Evolutionary conservation across 2,888 invertebrate species (phyloP).

Genomic region (Marasmarcha lunaedactyla): DNA sequence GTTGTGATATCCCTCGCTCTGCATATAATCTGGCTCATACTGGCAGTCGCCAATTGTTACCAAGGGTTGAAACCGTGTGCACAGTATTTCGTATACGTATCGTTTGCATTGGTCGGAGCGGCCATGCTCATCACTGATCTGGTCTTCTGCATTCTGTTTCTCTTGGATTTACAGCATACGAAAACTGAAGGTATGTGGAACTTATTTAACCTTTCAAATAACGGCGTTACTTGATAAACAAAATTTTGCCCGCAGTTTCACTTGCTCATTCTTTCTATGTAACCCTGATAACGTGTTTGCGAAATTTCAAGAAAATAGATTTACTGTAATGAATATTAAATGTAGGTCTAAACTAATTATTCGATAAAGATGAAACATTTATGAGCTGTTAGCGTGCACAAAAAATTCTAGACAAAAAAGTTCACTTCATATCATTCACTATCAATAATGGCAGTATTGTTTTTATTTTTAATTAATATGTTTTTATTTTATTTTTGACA

Average conservation of each 20-base stretch:
- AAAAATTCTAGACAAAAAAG: too few species aligned
- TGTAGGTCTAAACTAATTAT: background rate
- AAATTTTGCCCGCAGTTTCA: too few species aligned
- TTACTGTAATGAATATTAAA: background rate
- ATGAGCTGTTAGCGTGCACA: too few species aligned
- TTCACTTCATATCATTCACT: too few species aligned
- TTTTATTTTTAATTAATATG: too few species aligned
- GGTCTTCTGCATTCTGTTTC: slow-evolving; percentile 27
- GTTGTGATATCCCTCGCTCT: background rate
- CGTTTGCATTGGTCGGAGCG: slow-evolving; percentile 28
- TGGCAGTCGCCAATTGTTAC: background rate
- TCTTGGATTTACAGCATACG: slow-evolving; percentile 29
- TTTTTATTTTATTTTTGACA: too few species aligned
- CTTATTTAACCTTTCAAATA: background rate
- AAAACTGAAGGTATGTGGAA: slow-evolving; percentile 31
- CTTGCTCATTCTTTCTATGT: too few species aligned
- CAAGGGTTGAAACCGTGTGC: background rate
- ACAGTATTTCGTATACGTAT: background rate
- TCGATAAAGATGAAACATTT: too few species aligned
- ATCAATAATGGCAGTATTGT: too few species aligned
- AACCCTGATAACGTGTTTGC: background rate
- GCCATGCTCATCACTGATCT: slow-evolving; percentile 30
- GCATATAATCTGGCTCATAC: slow-evolving; percentile 20
- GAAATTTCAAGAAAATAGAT: background rate
- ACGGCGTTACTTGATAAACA: background rate